Conservation (phyloP, 2,888 invertebrate genomes). For the Patella pellucida region DNA sequence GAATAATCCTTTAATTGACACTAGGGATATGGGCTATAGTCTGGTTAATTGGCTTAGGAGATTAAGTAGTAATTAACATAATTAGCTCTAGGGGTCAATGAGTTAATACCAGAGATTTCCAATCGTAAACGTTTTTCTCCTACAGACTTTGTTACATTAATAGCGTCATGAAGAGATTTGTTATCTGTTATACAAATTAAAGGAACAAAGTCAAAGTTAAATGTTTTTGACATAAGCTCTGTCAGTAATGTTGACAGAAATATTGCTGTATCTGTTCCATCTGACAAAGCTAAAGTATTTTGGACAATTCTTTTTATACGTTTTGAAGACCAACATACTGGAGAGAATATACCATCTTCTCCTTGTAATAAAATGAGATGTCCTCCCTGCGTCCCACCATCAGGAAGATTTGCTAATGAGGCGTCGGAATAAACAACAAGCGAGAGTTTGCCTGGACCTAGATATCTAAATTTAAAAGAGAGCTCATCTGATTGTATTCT, state of each 20-base stretch:
- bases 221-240: neutral
- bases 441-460: neutral
- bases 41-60: too few species aligned
- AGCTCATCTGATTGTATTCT: conserved; percentile 15
- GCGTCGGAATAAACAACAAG: conserved; percentile 1
- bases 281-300: neutral
- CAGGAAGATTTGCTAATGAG: neutral
- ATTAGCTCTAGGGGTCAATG: too few species aligned
- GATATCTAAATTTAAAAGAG: neutral
- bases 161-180: neutral
- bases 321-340: conserved; percentile 2
- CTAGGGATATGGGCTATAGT: too few species aligned
- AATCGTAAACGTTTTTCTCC: neutral
- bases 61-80: too few species aligned
- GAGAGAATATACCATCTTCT: neutral
- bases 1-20: too few species aligned
- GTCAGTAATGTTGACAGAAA: neutral
- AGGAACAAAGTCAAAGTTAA: neutral
- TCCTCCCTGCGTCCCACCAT: neutral
- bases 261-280: conserved; percentile 2
- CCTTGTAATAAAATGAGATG: neutral
- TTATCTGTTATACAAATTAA: conserved; percentile 5
- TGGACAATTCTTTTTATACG: neutral
- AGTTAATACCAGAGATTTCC: conserved; percentile 6
- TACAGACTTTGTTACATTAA: neutral